Base-by-base conservation (phyloP, 64 coral and sea anemone genomes). In the Stichodactyla mertensii region DNA sequence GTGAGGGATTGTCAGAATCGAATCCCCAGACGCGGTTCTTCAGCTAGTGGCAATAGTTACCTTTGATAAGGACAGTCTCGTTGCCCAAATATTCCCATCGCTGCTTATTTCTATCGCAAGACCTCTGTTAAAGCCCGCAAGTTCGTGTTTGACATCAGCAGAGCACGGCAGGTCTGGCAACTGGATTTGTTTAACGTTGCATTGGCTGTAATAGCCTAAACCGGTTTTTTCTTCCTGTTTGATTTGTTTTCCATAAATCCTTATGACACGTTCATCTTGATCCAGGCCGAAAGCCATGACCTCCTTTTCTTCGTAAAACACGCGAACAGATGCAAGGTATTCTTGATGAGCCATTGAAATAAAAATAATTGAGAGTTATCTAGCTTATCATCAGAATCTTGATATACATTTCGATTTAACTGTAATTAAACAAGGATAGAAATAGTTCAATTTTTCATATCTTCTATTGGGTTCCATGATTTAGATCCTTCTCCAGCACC, bases 271-370 rank as follows among this genome's bases (percentile, higher is more conserved):
- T 58, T 85, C 54, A 18, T 64, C 54, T 36, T 60, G 60, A 14
- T 24, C 24, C n/a, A 85, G 24, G 16, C 51, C 83, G 27, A 85
- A 85, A 4, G 55, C 54, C 5, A 36, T 62, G 15, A 85, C 57
- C 19, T 85, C 57, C 8, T 59, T 85, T 56, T 85, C 56, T 31
- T 85, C 54, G 83, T 85, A 85, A 55, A 58, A 85, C 14, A 85
- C n/a, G 15, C 57, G 83, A 19, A 55, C 16, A 11, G 60, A 64
- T 23, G 20, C 10, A 27, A 57, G 45, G 83, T 23, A 58, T 24
- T 85, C 83, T 85, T 10, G 7, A 16, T 18, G 11, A 4, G 27
- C 10, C 11, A 74, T 66, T 12, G 9, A 16, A n/a, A 66, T 6
- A 9, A 22, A 66, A 22, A 66, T 66, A 66, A 5, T n/a, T 61